These are phyloP conservation scores for Heliconius himera DNA, from an alignment of 1,140 invertebrate species.

Conservation along the genomic window DNA sequence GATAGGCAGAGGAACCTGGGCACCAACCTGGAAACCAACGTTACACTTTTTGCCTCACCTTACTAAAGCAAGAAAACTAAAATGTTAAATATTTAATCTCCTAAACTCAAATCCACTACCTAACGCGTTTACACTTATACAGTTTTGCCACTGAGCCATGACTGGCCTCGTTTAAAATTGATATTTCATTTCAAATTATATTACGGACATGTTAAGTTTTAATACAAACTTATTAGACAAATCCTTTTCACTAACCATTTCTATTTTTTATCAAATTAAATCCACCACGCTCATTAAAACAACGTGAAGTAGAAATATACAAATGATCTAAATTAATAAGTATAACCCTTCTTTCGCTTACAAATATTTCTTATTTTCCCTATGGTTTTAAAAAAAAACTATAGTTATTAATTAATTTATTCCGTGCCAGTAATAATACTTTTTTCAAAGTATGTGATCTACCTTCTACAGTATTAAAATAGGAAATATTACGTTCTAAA, in stretches of 20 bases:
- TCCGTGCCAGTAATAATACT: too few relatives aligned
- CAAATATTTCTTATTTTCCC: neutral
- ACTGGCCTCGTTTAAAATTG: neutral
- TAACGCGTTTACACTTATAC: too few relatives aligned
- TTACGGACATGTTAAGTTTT: neutral
- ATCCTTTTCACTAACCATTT: neutral
- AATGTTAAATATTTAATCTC: too few relatives aligned
- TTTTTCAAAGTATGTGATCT: too few relatives aligned
- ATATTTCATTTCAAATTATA: neutral
- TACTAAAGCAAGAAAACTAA: too few relatives aligned
- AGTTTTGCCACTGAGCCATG: too few relatives aligned
- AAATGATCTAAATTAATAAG: slow-evolving; percentile 39
- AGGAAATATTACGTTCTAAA: neutral
- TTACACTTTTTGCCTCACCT: too few relatives aligned
- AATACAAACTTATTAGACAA: neutral
- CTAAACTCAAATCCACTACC: too few relatives aligned
- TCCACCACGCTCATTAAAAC: neutral
- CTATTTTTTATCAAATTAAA: neutral
- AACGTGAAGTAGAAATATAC: slow-evolving; percentile 22
- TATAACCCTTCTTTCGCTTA: neutral
- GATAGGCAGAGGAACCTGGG: too few relatives aligned
- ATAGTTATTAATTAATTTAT: too few relatives aligned
- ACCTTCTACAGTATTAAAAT: neutral
- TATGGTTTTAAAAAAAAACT: neutral
- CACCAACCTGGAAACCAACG: too few relatives aligned